These are phyloP conservation scores for Numenius phaeopus DNA, from an alignment of 2,797 vertebrate species.

Conservation along the genomic window DNA sequence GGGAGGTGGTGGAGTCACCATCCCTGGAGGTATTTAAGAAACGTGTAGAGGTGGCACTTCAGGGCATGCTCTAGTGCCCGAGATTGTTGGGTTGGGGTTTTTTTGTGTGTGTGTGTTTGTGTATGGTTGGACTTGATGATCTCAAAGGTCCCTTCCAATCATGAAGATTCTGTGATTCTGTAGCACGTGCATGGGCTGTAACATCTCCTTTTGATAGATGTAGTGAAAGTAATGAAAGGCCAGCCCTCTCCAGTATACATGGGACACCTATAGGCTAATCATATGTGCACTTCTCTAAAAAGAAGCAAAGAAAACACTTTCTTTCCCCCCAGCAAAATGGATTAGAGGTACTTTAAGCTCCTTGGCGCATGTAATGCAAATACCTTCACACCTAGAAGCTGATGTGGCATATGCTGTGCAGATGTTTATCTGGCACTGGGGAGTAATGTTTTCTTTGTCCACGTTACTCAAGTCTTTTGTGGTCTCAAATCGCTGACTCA, in stretches of 20 bases:
- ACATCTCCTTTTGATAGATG: not conserved
- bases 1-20: no score
- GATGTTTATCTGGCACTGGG: conserved; percentile 33
- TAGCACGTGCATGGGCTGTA: not conserved
- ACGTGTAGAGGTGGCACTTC: no score
- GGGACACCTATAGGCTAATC: not conserved
- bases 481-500: not conserved
- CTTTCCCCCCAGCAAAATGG: not conserved
- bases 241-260: not conserved
- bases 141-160: no score
- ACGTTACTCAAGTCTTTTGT: not conserved
- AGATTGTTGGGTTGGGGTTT: no score
- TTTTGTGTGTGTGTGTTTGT: no score
- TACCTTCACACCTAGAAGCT: not conserved
- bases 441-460: not conserved
- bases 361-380: not conserved
- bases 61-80: no score
- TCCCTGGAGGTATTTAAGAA: no score
- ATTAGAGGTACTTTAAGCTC: not conserved
- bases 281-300: not conserved
- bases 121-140: no score
- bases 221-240: not conserved
- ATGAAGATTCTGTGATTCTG: no score
- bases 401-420: conserved; percentile 28
- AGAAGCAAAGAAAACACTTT: not conserved